A percentile compares a stretch with the other conserved stretches of the same genome.
These are phyloP conservation scores for Orchesella flavescens DNA, from an alignment of 2,888 invertebrate genomes.

Conservation along the genomic window DNA sequence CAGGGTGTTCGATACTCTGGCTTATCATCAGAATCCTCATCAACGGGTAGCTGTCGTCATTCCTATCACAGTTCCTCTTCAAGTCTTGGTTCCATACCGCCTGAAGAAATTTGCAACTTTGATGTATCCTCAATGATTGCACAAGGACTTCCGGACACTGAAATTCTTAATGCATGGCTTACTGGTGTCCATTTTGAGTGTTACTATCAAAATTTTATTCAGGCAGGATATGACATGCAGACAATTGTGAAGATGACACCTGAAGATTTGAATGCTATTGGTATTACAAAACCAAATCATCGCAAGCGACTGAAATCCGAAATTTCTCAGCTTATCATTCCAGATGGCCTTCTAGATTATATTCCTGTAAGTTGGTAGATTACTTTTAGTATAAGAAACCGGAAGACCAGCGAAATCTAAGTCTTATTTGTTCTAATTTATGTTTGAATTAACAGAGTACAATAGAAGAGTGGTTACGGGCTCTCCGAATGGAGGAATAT, in stretches of 20 bases:
- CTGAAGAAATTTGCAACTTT: conserved; percentile 79
- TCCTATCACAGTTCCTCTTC: conserved; percentile 74
- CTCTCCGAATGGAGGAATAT: conserved; percentile 94
- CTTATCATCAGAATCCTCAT: conserved; percentile 73
- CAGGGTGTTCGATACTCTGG: conserved; percentile 70
- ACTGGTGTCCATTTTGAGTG: conserved; percentile 95
- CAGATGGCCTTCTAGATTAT: conserved; percentile 95
- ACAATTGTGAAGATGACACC: conserved; percentile 99
- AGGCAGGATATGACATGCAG: conserved; percentile 97
- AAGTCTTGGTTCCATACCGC: conserved; percentile 76
- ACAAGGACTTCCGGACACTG: conserved; percentile 88
- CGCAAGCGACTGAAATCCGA: conserved; percentile 96
- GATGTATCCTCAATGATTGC: conserved; percentile 75
- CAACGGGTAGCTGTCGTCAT: conserved; percentile 78
- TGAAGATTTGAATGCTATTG: conserved; percentile 83
- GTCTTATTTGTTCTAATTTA: too few species aligned
- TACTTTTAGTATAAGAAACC: too few species aligned
- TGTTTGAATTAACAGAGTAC: conserved; percentile 80
- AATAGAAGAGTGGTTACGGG: conserved; percentile 93
- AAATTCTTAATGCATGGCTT: conserved; percentile 89
- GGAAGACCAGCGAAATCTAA: too few species aligned
- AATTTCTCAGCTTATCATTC: conserved; percentile 93
- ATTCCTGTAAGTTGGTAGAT: conserved; percentile 81
- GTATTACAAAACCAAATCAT: conserved; percentile 97
- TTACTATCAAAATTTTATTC: conserved; percentile 92